These are phyloP conservation scores for Strix uralensis DNA, from an alignment of 2,113 vertebrate species.

Conservation along the genomic window DNA sequence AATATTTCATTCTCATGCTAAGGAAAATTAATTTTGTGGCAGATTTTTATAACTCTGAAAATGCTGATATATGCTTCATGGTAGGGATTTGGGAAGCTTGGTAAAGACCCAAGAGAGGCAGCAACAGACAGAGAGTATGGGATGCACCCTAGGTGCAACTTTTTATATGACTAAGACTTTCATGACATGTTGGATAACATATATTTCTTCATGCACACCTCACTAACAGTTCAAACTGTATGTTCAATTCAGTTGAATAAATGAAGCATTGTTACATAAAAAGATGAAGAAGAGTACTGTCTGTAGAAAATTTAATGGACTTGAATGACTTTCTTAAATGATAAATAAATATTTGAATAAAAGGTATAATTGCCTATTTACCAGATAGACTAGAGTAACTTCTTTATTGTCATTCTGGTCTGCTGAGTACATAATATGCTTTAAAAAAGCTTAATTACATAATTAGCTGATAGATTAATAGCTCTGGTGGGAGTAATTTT, in stretches of 20 bases:
- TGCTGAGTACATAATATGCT: slow-evolving; percentile 9
- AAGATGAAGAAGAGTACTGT: not conserved
- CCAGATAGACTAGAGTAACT: not conserved
- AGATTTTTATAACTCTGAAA: not conserved
- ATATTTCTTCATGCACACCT: not conserved
- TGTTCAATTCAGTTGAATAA: not conserved
- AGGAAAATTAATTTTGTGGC: not conserved
- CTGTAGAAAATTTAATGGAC: not conserved
- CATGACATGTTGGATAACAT: not conserved
- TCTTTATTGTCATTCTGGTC: slow-evolving; percentile 31
- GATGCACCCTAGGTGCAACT: not conserved
- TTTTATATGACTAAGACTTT: not conserved
- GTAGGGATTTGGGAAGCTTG: not conserved
- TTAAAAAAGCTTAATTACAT: slow-evolving; percentile 38
- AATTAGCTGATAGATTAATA: slow-evolving; percentile 42
- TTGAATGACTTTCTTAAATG: not conserved
- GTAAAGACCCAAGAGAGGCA: not conserved
- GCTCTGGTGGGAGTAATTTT: slow-evolving; percentile 7
- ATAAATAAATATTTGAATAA: slow-evolving; percentile 39
- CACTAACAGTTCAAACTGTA: not conserved
- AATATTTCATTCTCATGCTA: not conserved
- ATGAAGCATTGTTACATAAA: not conserved
- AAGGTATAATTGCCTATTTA: slow-evolving; percentile 22
- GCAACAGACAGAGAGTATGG: not conserved
- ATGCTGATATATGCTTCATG: not conserved